These are phyloP conservation scores for Montipora cactus DNA, from an alignment of 64 coral and sea anemone genomes.

Conservation along the genomic window DNA sequence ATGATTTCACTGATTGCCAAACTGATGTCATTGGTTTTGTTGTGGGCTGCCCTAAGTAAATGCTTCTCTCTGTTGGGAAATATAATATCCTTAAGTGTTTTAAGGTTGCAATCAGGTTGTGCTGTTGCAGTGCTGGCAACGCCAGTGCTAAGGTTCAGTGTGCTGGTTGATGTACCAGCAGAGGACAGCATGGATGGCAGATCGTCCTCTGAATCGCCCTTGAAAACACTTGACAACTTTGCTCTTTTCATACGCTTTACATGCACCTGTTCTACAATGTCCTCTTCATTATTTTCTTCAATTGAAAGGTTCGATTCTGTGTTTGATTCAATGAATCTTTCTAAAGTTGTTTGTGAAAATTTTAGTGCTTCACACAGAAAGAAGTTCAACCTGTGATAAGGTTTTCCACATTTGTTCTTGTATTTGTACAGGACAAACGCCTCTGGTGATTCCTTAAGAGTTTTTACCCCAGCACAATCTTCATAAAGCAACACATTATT, in stretches of 20 bases:
- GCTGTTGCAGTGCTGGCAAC: conserved; percentile 7
- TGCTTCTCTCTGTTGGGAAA: conserved; percentile 30
- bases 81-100: conserved; percentile 30
- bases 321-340: conserved; percentile 17
- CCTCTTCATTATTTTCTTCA: background rate
- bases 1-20: conserved; percentile 1
- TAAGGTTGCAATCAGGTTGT: conserved; percentile 34
- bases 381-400: conserved; percentile 17
- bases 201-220: conserved; percentile 8
- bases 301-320: background rate
- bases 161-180: background rate
- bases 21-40: background rate
- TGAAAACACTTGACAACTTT: conserved; percentile 32
- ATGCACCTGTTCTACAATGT: conserved; percentile 31
- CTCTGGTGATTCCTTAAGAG: conserved; percentile 27
- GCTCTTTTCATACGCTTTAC: conserved; percentile 20
- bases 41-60: background rate
- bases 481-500: conserved; percentile 1
- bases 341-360: conserved; percentile 14
- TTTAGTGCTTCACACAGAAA: conserved; percentile 28
- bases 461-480: conserved; percentile 7
- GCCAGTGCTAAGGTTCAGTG: conserved; percentile 13
- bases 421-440: conserved; percentile 25
- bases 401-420: conserved; percentile 17
- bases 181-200: background rate